Evolutionary conservation across 2,797 vertebrate species (phyloP).

Genomic region (Lepus townsendii): DNA sequence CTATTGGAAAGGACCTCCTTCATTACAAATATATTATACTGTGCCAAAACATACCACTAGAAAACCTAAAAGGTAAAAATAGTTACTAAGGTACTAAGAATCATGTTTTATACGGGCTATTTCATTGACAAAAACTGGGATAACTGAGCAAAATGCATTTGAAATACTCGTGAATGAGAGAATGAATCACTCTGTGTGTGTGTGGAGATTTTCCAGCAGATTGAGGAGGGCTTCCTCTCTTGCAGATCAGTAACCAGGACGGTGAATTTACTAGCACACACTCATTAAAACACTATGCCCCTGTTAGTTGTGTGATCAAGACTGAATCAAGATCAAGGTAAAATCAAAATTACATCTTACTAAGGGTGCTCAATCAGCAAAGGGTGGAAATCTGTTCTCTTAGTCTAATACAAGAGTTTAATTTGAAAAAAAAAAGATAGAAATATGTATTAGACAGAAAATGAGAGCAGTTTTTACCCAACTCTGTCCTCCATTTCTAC

Average conservation of each 20-base stretch:
- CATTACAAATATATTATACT: not conserved
- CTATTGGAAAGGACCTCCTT: not conserved
- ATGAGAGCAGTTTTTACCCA: not conserved
- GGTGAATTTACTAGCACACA: not conserved
- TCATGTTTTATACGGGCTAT: not conserved
- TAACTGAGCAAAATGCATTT: not conserved
- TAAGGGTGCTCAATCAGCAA: not conserved
- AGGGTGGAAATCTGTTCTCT: not conserved
- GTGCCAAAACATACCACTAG: not conserved
- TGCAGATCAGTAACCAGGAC: not conserved
- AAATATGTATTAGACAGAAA: not conserved
- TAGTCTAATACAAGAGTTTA: not conserved
- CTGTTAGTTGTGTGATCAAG: not conserved
- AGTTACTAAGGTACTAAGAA: not conserved
- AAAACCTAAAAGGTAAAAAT: not conserved
- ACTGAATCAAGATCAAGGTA: not conserved
- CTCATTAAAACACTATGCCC: not conserved
- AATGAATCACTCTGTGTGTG: not conserved
- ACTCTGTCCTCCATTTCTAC: not conserved
- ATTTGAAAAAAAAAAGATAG: not conserved
- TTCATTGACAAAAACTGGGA: not conserved
- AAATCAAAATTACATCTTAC: not conserved
- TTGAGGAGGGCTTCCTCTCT: not conserved
- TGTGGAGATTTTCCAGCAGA: too few relatives aligned
- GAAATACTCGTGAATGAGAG: not conserved